These are phyloP conservation scores for Danio tinwini DNA, from an alignment of 2,797 vertebrate genomes.

Conservation along the genomic window DNA sequence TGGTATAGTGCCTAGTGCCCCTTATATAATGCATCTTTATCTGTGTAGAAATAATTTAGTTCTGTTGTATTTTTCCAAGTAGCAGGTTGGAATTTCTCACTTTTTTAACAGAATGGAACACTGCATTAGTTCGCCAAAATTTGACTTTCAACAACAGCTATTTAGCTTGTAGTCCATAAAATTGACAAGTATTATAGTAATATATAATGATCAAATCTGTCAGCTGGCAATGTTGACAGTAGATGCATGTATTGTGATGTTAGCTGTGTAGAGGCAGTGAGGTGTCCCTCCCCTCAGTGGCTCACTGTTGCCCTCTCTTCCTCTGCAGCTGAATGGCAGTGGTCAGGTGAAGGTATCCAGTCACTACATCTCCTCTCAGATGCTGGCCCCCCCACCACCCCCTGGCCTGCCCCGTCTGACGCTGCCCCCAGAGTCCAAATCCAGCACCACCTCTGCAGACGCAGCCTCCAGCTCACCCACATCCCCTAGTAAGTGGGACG, in stretches of 20 bases:
- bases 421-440: constrained; percentile 88
- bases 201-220: too few species aligned
- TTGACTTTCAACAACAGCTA: background rate
- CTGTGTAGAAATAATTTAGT: background rate
- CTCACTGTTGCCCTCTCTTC: constrained; percentile 62
- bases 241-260: constrained; percentile 35
- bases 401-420: constrained; percentile 85
- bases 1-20: background rate
- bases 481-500: constrained; percentile 87
- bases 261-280: constrained; percentile 33
- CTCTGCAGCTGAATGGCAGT: constrained; percentile 89
- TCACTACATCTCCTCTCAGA: constrained; percentile 93
- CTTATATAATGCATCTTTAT: background rate
- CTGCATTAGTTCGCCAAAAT: background rate
- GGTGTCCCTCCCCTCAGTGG: constrained; percentile 34
- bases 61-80: background rate
- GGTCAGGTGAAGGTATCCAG: constrained; percentile 91
- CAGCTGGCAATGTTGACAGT: background rate
- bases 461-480: constrained; percentile 87
- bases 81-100: background rate
- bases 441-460: constrained; percentile 87
- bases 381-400: constrained; percentile 87
- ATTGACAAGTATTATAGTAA: background rate
- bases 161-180: background rate
- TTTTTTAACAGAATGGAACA: constrained; percentile 7